Base-by-base conservation (phyloP, 1,140 invertebrate species). In the Formica selysi region DNA sequence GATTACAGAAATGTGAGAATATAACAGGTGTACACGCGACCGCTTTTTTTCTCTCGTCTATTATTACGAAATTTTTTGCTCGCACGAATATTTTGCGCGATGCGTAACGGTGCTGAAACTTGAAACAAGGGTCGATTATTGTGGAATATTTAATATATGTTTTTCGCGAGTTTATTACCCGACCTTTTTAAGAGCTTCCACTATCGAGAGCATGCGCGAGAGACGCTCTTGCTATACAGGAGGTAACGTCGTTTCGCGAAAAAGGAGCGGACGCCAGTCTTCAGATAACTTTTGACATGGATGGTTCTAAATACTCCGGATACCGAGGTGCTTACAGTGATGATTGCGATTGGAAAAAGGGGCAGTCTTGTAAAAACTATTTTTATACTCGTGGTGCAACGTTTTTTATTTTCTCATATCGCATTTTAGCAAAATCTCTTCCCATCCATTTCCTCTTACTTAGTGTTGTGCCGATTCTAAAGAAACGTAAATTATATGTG, bases 61-160 rank as follows among this genome's bases (percentile, higher is more conserved):
- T 41, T 76, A 51, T 36, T 73, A 44, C 0, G 16, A 29, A 76
- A 19, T 61, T 62, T 41, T 62, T 76, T 32, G 48, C 36, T 13
- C 22, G 2, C 38, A 36, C 44, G 44, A 38, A 19, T 16, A 54
- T 61, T 62, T 62, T 26, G 22, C 36, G 54, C 7, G 13, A 76
- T 11, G 3, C 44, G 7, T 32, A 29, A 29, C 22, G 0, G 0
- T 38, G 16, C 16, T 29, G 57, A 76, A 76, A 76, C 32, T 61
- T 76, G 2, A 76, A 29, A 22, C 51, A 51, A 59, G 32, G n/a
- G 5, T 36, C 48, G 8, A 4, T 2, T 22, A 16, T 16, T 1
- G 22, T 22, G 22, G 22, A 61, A 61, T 61, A 74, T 74, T 74
- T 74, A 74, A 74, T 38, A 57, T 0, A 41, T n/a, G 26, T 29